Base-by-base conservation (phyloP, 1,140 invertebrate species). In the Bombus picipes region DNA sequence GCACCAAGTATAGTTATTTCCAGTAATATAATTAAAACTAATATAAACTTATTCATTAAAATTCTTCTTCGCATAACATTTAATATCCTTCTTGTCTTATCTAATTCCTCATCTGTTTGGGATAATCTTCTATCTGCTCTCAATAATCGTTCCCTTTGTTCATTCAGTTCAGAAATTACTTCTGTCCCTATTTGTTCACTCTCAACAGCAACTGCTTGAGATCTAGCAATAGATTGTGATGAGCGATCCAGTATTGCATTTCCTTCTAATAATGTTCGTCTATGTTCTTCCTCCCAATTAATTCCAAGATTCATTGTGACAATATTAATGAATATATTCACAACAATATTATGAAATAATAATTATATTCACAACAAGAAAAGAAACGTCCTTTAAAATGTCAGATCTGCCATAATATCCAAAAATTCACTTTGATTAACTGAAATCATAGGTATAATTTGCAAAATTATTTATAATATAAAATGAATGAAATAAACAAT, bases 131-230 rank as follows among this genome's bases (percentile, higher is more conserved):
- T 95, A 92, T 96, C 96, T 25, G 97, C 97, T 86, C 96, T 90
- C 6, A 96, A 90, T 22, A 97, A 93, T 25, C 96, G 94, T 89
- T 97, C 97, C 87, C 97, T 94, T 92, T 97, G 97, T 81, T 93
- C 94, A 3, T 96, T 96, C 39, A 97, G 92, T 90, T 97, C 97
- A 77, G 96, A 95, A n/a, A 98, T 95, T 13, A 98, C 97, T 92
- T 97, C 97, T 8, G 96, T 97, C 1, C 97, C 98, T 88, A 98
- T 96, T 91, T 96, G 96, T 94, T 98, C 98, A 0, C 97, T 98
- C 93, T 98, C 97, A 15, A 96, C 95, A 25, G 98, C 97, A 73
- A 97, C 96, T 89, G 96, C 96, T 86, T 97, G 97, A 4, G 97
- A 97, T 85, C 97, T 95, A 3, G 96, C 95, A 25, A 98, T 95